Base-by-base conservation (phyloP, 2,888 invertebrate genomes). In the Temnothorax ravouxi region DNA sequence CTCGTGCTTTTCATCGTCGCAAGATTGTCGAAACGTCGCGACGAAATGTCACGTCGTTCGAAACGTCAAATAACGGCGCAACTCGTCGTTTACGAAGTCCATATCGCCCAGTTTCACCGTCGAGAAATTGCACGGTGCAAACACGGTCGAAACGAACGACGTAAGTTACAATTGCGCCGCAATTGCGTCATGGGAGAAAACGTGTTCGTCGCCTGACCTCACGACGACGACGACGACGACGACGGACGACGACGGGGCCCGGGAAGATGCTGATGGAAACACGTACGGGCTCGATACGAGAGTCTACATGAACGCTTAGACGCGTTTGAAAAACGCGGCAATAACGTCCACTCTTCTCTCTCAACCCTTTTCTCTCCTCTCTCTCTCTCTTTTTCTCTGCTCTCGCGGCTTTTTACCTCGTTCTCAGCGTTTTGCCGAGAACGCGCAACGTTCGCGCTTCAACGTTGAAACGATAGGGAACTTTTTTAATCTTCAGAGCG, bases 401-500 rank as follows among this genome's bases (percentile, higher is more conserved):
- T 25, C 29, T 15, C 38, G 21, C 56, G 56, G 69, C 34, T 52
- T 71, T 71, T 71, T 54, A 54, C 21, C 54, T 67, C 67, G 38
- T n/a, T 41, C 25, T 18, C 59, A 44, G 13, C 50, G 52, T 71
- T 71, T 52, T 52, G n/a, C 50, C 69, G 52, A 69, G 69, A 69
- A 25, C 75, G 75, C 62, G 62, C 61, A 44, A 6, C 41, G 69
- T 72, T 72, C 72, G 47, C 80, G 80, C 59, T 54, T 79, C 71
- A 71, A 44, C 56, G 79, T 79, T 79, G 79, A 79, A 79, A 79
- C 79, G 79, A 79, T 79, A 79, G 79, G 47, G 79, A 79, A 79
- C 79, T 87, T 86, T 88, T 88, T 89, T 86, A 85, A 88, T 89
- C 88, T 84, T 76, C 79, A 61, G 66, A 87, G 81, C 89, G 85